These are phyloP conservation scores for Onychostoma macrolepis DNA, from an alignment of 2,113 vertebrate genomes.

Conservation along the genomic window DNA sequence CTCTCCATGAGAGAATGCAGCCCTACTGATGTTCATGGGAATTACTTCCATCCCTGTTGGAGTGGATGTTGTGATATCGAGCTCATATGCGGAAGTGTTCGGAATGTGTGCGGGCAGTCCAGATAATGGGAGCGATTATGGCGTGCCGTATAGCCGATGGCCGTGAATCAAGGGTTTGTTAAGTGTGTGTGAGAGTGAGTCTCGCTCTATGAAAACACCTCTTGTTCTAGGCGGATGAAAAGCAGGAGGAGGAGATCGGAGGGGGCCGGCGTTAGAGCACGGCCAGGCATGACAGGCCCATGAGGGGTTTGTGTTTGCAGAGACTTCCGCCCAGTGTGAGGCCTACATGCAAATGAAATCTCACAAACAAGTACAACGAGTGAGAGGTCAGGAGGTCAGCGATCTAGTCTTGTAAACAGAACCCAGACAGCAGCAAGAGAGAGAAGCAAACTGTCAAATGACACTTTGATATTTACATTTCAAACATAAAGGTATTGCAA, in stretches of 20 bases:
- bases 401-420: conserved; percentile 61
- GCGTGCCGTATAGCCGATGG: conserved; percentile 27
- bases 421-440: conserved; percentile 40
- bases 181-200: conserved; percentile 67
- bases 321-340: conserved; percentile 72
- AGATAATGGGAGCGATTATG: conserved; percentile 39
- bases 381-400: conserved; percentile 66
- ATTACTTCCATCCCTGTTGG: not conserved
- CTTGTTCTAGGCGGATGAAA: conserved; percentile 67
- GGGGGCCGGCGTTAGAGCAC: conserved; percentile 37
- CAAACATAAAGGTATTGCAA: not conserved
- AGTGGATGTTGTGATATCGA: conserved; percentile 47
- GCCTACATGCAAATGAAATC: conserved; percentile 74
- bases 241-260: conserved; percentile 29
- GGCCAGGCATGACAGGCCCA: conserved; percentile 28
- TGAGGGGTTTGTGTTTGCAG: conserved; percentile 48
- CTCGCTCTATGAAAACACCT: conserved; percentile 74
- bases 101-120: conserved; percentile 25
- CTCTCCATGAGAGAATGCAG: not conserved
- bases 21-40: conserved; percentile 3
- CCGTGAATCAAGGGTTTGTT: conserved; percentile 75
- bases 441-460: not conserved
- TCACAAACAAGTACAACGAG: conserved; percentile 72
- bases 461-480: not conserved
- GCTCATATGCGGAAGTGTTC: conserved; percentile 44